Conservation (phyloP, 2,888 invertebrate species). For the Ormia ochracea region DNA sequence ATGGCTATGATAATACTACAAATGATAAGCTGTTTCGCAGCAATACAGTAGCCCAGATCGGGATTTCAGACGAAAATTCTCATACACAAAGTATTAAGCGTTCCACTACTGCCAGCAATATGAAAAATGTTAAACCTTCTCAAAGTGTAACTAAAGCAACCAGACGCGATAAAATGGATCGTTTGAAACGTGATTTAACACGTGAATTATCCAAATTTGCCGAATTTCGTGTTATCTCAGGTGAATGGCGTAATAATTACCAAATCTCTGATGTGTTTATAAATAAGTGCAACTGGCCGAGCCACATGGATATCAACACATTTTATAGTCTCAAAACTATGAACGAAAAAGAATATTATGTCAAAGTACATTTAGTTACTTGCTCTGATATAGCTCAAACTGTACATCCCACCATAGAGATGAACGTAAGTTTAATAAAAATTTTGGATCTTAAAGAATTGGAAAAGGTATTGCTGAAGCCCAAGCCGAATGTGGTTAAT, state of each 20-base stretch:
- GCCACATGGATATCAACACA: constrained; percentile 74
- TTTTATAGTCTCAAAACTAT: constrained; percentile 72
- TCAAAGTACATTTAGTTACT: constrained; percentile 65
- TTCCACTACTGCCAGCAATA: constrained; percentile 71
- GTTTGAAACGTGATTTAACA: constrained; percentile 72
- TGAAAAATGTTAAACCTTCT: constrained; percentile 67
- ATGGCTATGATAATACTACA: background rate
- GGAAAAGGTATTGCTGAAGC: constrained; percentile 72
- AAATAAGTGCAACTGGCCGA: constrained; percentile 73
- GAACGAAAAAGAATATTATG: constrained; percentile 71
- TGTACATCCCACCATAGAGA: constrained; percentile 74
- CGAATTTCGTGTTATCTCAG: constrained; percentile 75
- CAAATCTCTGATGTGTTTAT: constrained; percentile 76
- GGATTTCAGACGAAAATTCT: constrained; percentile 5
- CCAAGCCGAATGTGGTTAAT: constrained; percentile 74
- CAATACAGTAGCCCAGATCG: constrained; percentile 67
- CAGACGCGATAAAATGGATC: constrained; percentile 73
- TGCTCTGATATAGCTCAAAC: constrained; percentile 65
- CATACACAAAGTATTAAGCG: constrained; percentile 64
- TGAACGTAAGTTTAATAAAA: constrained; percentile 75
- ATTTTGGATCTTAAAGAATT: constrained; percentile 72
- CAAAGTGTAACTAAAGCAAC: constrained; percentile 66
- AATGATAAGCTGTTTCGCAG: constrained; percentile 64
- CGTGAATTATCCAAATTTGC: constrained; percentile 71
- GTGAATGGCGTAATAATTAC: constrained; percentile 71